A percentile compares a stretch with the other conserved stretches of the same genome.
Conservation (phyloP, 2,888 invertebrate genomes). For the Xanthorhoe designata region DNA sequence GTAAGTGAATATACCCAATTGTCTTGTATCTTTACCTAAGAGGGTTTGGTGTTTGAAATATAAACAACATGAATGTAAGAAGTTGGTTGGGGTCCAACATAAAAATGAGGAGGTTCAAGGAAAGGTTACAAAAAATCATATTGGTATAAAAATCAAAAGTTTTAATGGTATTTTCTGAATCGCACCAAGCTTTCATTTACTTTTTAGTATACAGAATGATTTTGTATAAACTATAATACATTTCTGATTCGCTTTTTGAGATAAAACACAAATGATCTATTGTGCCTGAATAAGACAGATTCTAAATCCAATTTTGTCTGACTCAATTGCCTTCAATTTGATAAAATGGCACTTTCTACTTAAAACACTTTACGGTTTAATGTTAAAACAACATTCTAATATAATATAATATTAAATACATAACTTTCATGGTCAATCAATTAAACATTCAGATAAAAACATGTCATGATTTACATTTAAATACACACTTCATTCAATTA, state of each 20-base stretch:
- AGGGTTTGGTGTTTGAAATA: slow-evolving; percentile 4
- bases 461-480: slow-evolving; percentile 59
- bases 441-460: slow-evolving; percentile 52
- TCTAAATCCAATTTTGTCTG: slow-evolving; percentile 80
- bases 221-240: slow-evolving; percentile 82
- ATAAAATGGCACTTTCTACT: slow-evolving; percentile 71
- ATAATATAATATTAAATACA: slow-evolving; percentile 48
- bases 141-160: slow-evolving; percentile 86
- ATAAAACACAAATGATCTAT: slow-evolving; percentile 69
- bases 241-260: slow-evolving; percentile 71
- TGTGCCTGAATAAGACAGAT: slow-evolving; percentile 70
- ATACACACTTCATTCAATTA: slow-evolving; percentile 63
- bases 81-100: slow-evolving; percentile 23
- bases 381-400: slow-evolving; percentile 35
- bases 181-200: slow-evolving; percentile 86
- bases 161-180: slow-evolving; percentile 86
- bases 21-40: background rate
- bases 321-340: slow-evolving; percentile 69
- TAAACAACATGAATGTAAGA: slow-evolving; percentile 13
- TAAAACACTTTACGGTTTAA: slow-evolving; percentile 33
- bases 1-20: no score
- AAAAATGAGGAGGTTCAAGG: slow-evolving; percentile 37
- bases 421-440: slow-evolving; percentile 47
- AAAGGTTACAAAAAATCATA: slow-evolving; percentile 68
- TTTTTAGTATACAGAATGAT: slow-evolving; percentile 85